A percentile compares a stretch with the other conserved stretches of the same genome.
phyloP scores from a whole-genome alignment of 1,140 invertebrate genomes.

The Diuraphis noxia region DNA sequence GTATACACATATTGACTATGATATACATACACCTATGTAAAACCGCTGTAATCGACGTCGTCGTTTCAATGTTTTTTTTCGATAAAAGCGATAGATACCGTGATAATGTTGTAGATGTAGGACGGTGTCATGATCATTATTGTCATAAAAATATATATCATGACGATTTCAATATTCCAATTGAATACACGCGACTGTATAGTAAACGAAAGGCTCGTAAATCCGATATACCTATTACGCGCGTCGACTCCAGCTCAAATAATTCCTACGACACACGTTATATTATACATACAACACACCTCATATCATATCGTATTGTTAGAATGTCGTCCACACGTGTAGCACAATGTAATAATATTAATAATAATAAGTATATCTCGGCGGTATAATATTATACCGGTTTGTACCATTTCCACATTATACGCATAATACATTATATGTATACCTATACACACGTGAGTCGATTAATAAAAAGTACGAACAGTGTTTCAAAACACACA shows the following conservation, averaged over 20 bases:
- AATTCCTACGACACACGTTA: neutral
- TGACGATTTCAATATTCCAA: neutral
- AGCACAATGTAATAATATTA: conserved; percentile 3
- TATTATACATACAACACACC: neutral
- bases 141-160: neutral
- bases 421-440: neutral
- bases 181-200: neutral
- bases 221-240: neutral
- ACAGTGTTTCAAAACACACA: conserved; percentile 23
- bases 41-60: neutral
- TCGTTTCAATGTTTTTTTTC: neutral
- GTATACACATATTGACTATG: neutral
- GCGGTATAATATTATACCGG: neutral
- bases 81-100: neutral
- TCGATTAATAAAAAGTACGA: neutral
- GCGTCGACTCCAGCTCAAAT: neutral
- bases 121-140: neutral
- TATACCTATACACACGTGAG: neutral
- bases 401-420: neutral
- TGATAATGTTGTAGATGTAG: neutral
- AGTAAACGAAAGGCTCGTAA: neutral
- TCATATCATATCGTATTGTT: neutral
- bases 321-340: neutral
- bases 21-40: neutral
- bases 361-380: neutral